A percentile compares a stretch with the other conserved stretches of the same genome.
Evolutionary conservation across 1,140 invertebrate genomes (phyloP).

Genomic region (Drosophila malerkotliana): DNA sequence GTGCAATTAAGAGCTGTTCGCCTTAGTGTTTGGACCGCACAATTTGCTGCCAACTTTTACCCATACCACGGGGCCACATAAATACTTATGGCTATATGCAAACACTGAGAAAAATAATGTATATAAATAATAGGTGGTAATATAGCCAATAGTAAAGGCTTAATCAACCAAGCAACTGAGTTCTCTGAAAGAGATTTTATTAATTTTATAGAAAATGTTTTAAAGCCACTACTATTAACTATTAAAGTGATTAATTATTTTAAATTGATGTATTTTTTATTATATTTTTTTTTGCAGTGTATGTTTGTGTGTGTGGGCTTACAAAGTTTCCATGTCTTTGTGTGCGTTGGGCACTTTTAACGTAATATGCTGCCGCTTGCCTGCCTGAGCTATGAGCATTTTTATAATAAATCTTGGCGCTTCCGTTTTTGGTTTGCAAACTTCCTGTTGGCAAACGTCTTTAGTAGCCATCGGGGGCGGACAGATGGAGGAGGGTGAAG

Average conservation of each 20-base stretch:
- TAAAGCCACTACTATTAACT: no score
- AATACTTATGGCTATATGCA: constrained; percentile 37
- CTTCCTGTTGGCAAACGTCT: constrained; percentile 77
- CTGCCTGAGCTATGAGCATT: constrained; percentile 77
- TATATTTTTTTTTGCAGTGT: constrained; percentile 4
- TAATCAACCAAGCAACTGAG: no score
- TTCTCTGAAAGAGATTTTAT: no score
- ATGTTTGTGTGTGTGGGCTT: constrained; percentile 16
- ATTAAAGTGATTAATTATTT: no score
- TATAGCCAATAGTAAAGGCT: neutral
- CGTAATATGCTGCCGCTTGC: constrained; percentile 79
- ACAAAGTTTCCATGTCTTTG: constrained; percentile 18
- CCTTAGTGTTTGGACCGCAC: constrained; percentile 75
- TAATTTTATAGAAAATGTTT: no score
- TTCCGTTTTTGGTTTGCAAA: constrained; percentile 82
- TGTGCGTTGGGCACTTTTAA: constrained; percentile 70
- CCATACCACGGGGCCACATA: constrained; percentile 33
- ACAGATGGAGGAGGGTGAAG: constrained; percentile 3
- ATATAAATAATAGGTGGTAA: neutral
- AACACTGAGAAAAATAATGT: constrained; percentile 23
- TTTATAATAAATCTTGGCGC: constrained; percentile 80
- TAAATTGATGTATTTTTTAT: neutral
- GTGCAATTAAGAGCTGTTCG: constrained; percentile 81
- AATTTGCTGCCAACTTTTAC: constrained; percentile 77
- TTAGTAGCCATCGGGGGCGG: constrained; percentile 53